Evolutionary conservation across 2,888 invertebrate genomes (phyloP).

Genomic region (Eupithecia centaureata): DNA sequence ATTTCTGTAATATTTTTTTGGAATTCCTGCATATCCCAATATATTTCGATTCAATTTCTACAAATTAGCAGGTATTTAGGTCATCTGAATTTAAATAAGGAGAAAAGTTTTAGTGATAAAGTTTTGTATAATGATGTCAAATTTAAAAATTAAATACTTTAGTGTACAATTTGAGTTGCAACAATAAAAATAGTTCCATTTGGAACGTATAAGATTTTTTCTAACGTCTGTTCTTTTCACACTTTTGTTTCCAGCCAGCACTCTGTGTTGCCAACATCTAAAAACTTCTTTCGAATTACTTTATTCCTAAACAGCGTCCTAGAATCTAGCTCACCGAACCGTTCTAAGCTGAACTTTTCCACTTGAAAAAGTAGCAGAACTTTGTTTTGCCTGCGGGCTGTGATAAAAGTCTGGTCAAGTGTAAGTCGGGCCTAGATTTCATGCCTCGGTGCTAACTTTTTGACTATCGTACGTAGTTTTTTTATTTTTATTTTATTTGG

Average conservation of each 20-base stretch:
- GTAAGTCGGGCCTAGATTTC: neutral
- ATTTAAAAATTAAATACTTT: no score
- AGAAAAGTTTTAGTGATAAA: no score
- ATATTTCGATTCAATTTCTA: no score
- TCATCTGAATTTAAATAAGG: no score
- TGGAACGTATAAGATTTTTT: neutral
- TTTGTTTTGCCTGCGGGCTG: conserved; percentile 10
- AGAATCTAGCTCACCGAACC: conserved; percentile 20
- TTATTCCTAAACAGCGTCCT: conserved; percentile 24
- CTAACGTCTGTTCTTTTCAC: neutral
- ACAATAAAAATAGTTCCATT: neutral
- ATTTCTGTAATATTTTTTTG: no score
- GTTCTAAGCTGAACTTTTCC: conserved; percentile 23
- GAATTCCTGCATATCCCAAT: no score
- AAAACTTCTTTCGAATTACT: conserved; percentile 9
- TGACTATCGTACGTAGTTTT: neutral
- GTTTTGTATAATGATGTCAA: no score
- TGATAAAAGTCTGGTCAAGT: conserved; percentile 18
- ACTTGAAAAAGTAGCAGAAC: conserved; percentile 29
- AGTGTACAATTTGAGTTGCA: no score
- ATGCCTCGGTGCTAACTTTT: neutral
- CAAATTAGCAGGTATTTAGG: no score
- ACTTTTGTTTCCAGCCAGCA: neutral
- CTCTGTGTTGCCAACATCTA: neutral
- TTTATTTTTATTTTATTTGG: no score